Percentiles rank a stretch among this genome's conserved stretches.
These are phyloP conservation scores for Parauchenoglanis punctatus DNA, from an alignment of 2,797 vertebrate genomes.

Conservation along the genomic window DNA sequence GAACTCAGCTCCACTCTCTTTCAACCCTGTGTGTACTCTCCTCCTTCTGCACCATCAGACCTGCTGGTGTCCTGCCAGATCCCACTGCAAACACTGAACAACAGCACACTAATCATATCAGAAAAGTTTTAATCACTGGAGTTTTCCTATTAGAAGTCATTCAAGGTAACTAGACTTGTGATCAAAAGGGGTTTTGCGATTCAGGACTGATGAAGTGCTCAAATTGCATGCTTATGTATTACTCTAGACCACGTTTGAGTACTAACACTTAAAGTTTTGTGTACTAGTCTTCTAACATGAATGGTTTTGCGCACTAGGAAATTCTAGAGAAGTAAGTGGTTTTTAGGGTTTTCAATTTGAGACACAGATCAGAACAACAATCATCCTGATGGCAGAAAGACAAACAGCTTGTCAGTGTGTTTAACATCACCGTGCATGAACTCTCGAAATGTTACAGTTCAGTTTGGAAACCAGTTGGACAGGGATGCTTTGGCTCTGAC, in stretches of 20 bases:
- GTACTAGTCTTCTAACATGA: not conserved
- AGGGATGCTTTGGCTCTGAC: not conserved
- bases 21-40: slow-evolving; percentile 23
- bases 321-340: too few species aligned
- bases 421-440: not conserved
- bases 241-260: not conserved
- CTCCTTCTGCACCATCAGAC: slow-evolving; percentile 16
- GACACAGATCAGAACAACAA: not conserved
- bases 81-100: slow-evolving; percentile 17
- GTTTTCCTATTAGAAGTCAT: slow-evolving; percentile 6
- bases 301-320: not conserved
- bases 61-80: slow-evolving; percentile 21
- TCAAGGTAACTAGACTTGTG: not conserved
- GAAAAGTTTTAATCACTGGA: slow-evolving; percentile 24
- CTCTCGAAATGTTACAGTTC: not conserved
- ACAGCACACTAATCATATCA: slow-evolving; percentile 23
- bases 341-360: not conserved
- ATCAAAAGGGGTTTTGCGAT: not conserved
- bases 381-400: not conserved
- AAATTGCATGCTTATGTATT: not conserved
- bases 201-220: not conserved
- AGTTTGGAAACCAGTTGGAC: not conserved
- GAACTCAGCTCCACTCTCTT: slow-evolving; percentile 1
- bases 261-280: not conserved
- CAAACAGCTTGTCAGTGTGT: not conserved